Evolutionary conservation across 2,113 vertebrate species (phyloP).

Genomic region (Falcunculus frontatus): DNA sequence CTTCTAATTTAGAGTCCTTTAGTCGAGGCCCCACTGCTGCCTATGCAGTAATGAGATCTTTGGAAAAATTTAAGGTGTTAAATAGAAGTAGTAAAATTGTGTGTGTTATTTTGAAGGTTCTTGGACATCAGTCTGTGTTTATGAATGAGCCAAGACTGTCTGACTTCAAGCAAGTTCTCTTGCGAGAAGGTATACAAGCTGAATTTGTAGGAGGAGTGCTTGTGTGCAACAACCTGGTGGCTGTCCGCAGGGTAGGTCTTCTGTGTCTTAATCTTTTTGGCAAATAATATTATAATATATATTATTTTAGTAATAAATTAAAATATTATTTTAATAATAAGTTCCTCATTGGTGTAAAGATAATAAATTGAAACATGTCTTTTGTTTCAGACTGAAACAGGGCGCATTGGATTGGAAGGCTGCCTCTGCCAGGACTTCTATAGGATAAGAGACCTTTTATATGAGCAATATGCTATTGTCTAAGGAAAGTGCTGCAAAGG

Average conservation of each 20-base stretch:
- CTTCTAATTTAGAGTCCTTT: not conserved
- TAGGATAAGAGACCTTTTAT: constrained; percentile 97
- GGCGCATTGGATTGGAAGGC: constrained; percentile 95
- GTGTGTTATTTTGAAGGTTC: constrained; percentile 73
- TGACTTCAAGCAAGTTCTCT: constrained; percentile 97
- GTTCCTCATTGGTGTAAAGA: not conserved
- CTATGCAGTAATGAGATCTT: not conserved
- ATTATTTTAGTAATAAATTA: not conserved
- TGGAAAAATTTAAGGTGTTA: not conserved
- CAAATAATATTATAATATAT: not conserved
- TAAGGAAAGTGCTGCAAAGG: constrained; percentile 64
- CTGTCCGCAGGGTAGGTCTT: constrained; percentile 91
- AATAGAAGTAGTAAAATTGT: not conserved
- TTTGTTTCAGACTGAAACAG: constrained; percentile 92
- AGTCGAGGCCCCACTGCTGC: not conserved
- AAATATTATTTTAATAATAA: not conserved
- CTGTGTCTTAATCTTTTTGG: not conserved
- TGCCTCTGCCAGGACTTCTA: constrained; percentile 98
- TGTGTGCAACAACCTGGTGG: constrained; percentile 98
- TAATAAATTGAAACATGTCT: not conserved
- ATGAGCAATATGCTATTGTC: constrained; percentile 96
- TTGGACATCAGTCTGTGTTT: constrained; percentile 96
- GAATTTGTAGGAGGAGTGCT: constrained; percentile 98
- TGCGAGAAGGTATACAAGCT: constrained; percentile 95
- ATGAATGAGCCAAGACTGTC: constrained; percentile 98